These are phyloP conservation scores for Drosophila pectinifera DNA, from an alignment of 1,140 invertebrate species.

Conservation along the genomic window DNA sequence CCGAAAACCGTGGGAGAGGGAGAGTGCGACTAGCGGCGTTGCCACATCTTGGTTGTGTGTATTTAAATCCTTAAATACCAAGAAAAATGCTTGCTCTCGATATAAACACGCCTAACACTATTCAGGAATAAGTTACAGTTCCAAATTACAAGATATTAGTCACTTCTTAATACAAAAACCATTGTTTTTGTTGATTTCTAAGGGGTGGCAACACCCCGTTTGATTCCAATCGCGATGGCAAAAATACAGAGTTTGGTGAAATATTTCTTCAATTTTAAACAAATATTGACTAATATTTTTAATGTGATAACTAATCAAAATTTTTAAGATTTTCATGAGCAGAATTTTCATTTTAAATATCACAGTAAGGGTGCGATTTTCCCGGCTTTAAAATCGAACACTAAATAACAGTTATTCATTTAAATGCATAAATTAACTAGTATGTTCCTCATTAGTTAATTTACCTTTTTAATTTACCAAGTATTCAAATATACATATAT, in stretches of 20 bases:
- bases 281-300: not conserved
- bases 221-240: conserved; percentile 6
- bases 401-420: too few species aligned
- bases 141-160: not conserved
- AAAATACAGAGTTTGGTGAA: not conserved
- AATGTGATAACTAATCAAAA: too few species aligned
- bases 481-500: not conserved
- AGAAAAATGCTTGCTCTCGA: too few species aligned
- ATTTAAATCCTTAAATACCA: not conserved
- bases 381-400: too few species aligned
- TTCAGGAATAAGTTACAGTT: not conserved
- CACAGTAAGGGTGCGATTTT: too few species aligned
- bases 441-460: not conserved
- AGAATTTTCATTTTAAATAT: too few species aligned
- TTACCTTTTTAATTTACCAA: not conserved
- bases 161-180: not conserved
- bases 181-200: conserved; percentile 3
- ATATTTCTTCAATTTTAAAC: too few species aligned
- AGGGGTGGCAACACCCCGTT: not conserved
- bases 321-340: too few species aligned
- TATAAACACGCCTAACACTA: too few species aligned
- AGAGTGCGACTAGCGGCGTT: conserved; percentile 43
- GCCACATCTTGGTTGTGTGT: conserved; percentile 31
- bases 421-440: too few species aligned
- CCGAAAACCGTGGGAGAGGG: conserved; percentile 44